phyloP scores from a whole-genome alignment of 2,888 invertebrate genomes.

The Chrysina gloriosa region DNA sequence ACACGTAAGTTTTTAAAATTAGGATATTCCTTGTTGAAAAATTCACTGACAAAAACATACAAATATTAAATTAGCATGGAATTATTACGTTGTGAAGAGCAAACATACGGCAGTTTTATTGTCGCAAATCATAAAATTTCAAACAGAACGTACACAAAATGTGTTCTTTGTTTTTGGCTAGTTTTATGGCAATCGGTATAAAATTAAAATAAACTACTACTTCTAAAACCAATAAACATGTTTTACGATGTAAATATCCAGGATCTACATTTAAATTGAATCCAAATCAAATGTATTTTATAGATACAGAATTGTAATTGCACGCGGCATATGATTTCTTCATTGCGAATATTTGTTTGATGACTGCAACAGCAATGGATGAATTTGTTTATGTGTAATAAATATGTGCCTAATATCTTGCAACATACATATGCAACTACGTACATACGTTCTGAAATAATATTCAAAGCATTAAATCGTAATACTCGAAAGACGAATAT shows the following conservation, averaged over 20 bases:
- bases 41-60: not conserved
- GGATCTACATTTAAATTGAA: conserved; percentile 16
- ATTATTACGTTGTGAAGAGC: not conserved
- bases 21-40: not conserved
- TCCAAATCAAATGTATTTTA: not conserved
- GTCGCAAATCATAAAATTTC: not conserved
- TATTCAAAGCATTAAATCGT: too few relatives aligned
- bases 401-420: too few relatives aligned
- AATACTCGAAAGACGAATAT: too few relatives aligned
- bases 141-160: not conserved
- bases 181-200: conserved; percentile 8
- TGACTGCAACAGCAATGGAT: too few relatives aligned
- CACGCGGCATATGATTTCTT: too few relatives aligned
- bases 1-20: not conserved
- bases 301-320: not conserved
- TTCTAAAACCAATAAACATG: conserved; percentile 18
- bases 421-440: too few relatives aligned
- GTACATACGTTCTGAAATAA: too few relatives aligned
- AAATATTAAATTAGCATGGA: not conserved
- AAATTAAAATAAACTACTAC: conserved; percentile 19
- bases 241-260: conserved; percentile 14
- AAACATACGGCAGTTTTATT: not conserved
- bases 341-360: too few relatives aligned
- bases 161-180: not conserved
- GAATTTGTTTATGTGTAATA: too few relatives aligned